Evolutionary conservation across 1,140 invertebrate genomes (phyloP), one percentile per base, ranked within the genome.

Genomic region (Trichomalopsis sarcophagae): DNA sequence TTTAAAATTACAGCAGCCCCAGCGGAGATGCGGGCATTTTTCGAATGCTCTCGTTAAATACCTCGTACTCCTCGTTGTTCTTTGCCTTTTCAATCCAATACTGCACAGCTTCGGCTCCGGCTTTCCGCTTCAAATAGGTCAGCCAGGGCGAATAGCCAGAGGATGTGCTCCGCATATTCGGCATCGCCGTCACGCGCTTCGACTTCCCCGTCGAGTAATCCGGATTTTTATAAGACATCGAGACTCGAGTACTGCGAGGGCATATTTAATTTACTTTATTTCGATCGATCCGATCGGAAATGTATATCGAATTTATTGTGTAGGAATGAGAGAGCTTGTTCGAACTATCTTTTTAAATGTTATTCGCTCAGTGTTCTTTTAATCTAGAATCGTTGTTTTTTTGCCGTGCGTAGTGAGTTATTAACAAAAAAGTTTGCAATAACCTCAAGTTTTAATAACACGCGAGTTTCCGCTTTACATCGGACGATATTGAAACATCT

Each of bases 71-170:
- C 10, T 87, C 66, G 13, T 84, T 78, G 47, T 78, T 81, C 55
- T 84, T 86, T 33, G 89, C 82, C 17, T 87, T 85, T 40, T 87
- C 79, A 0, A 89, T 74, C 89, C 89, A 90, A 30, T 84, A 81
- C 71, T 86, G 86, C 55, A 89, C 71, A 47, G 87, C 77, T 13
- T 88, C 85, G 5, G 86, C 30, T 21, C 87, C 87, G 47, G 84
- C 85, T 76, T 87, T 86, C 9, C 71, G 30, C 79, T 86, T 87
- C 13, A 90, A 81, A 80, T 87, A 85, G 75, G 84, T 85, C 68
- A 89, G 66, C 89, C 88, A 88, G n/a, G 79, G 76, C 1, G 88
- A 82, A 69, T 84, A 75, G 33, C 27, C 81, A 13, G 27, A 30
- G 40, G 36, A 73, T 73, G 76, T 66, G 55, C 40, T 55, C 23